A percentile compares a stretch with the other conserved stretches of the same genome.
Conservation (phyloP, 2,797 vertebrate species). For the Thalassophryne amazonica region DNA sequence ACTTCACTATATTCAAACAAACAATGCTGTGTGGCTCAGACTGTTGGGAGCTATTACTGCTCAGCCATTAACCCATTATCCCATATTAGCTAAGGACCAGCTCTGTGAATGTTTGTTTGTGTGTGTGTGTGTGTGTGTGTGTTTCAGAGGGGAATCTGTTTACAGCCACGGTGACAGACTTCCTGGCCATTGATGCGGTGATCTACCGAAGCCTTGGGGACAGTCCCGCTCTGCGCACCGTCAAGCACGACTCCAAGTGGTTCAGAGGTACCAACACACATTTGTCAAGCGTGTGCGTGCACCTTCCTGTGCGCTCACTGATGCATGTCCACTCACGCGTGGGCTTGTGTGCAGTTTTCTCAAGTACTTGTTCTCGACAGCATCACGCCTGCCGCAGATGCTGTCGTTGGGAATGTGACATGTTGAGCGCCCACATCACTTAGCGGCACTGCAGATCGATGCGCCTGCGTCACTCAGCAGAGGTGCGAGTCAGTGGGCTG, state of each 20-base stretch:
- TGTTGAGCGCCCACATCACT: constrained; percentile 36
- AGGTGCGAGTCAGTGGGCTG: constrained; percentile 44
- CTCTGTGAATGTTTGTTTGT: constrained; percentile 23
- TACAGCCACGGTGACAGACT: constrained; percentile 95
- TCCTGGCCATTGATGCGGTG: constrained; percentile 94
- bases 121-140: constrained; percentile 26
- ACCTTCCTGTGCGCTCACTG: neutral
- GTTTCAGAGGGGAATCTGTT: constrained; percentile 90
- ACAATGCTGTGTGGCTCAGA: neutral
- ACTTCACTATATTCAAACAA: constrained; percentile 30
- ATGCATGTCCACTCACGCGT: neutral
- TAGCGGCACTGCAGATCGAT: constrained; percentile 30
- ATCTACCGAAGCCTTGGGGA: constrained; percentile 95
- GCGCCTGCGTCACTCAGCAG: constrained; percentile 13
- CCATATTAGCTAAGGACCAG: constrained; percentile 26
- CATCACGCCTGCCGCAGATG: neutral
- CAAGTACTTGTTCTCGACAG: neutral
- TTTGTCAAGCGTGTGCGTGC: neutral
- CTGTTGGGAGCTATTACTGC: constrained; percentile 27
- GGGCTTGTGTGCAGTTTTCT: neutral
- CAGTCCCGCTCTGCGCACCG: constrained; percentile 88
- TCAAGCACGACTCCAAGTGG: constrained; percentile 98
- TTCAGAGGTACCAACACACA: constrained; percentile 84
- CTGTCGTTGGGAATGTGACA: constrained; percentile 1
- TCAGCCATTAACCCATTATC: constrained; percentile 19